Evolutionary conservation across 2,888 invertebrate genomes (phyloP), one percentile per base, ranked within the genome.

Genomic region (Hydropsyche betteni): DNA sequence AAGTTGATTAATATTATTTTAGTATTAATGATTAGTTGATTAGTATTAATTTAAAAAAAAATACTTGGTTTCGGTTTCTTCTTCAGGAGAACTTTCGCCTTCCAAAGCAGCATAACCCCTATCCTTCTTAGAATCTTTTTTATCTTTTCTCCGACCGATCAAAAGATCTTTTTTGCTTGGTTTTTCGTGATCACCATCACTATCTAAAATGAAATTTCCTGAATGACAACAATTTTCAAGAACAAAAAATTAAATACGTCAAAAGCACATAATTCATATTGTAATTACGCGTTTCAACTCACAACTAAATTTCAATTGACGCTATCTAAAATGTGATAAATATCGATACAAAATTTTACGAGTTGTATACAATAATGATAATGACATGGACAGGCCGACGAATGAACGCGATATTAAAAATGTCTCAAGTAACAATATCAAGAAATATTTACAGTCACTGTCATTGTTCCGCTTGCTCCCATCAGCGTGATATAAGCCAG

Each of bases 21-120:
- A 24, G 1, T 24, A 24, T 24, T 24, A 2, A 24, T 24, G 1
- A 24, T 24, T 24, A 24, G 1, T 24, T 24, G 2, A 2, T 24
- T 24, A 24, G 1, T 24, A 24, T 24, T 24, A 24, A 24, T 24
- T 24, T 24, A 24, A 33, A 50, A 70, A 33, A 24, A 44, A 84
- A 85, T 85, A 94, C 94, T 93, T 94, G 4, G 92, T 91, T 85
- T 94, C 95, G 55, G 91, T 88, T 81, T 94, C 94, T 81, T 95
- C 95, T 83, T 96, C 96, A 5, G 94, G 95, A 0, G 97, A 97
- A 82, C 97, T 96, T 84, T 96, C 96, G 58, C 96, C 97, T 85
- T 95, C 97, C 81, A 97, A 88, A 34, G 96, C 95, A 69, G 95
- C 95, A 89, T 97, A 97, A 2, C 97, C 96, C 81, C 94, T 89